These are phyloP conservation scores for Selenia dentaria DNA, from an alignment of 2,888 invertebrate species.

Conservation along the genomic window DNA sequence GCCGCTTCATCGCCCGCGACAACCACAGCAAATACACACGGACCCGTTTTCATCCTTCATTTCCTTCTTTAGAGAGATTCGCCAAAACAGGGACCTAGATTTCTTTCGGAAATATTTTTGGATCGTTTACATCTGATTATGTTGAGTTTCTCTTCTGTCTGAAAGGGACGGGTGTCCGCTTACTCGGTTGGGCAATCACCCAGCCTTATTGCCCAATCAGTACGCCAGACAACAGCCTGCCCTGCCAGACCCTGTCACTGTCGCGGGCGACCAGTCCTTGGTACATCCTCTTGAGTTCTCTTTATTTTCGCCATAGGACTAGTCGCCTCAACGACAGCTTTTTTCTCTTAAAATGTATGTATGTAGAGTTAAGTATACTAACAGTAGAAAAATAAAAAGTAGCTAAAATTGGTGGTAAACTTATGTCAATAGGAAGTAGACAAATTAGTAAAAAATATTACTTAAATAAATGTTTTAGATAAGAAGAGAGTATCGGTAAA, in stretches of 20 bases:
- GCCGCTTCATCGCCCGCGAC: slow-evolving; percentile 71
- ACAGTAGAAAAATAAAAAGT: slow-evolving; percentile 65
- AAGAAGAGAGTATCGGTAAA: slow-evolving; percentile 77
- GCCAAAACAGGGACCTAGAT: slow-evolving; percentile 79
- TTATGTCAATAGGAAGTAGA: slow-evolving; percentile 81
- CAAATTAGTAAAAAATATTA: slow-evolving; percentile 70
- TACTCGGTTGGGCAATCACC: slow-evolving; percentile 88
- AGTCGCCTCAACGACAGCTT: slow-evolving; percentile 58
- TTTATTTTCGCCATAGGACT: slow-evolving; percentile 48
- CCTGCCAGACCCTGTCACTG: slow-evolving; percentile 67
- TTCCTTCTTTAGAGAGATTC: slow-evolving; percentile 52
- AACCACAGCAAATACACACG: slow-evolving; percentile 66
- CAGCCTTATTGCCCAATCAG: slow-evolving; percentile 90
- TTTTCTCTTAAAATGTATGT: slow-evolving; percentile 77
- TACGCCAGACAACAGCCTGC: slow-evolving; percentile 72
- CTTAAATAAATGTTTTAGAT: slow-evolving; percentile 76
- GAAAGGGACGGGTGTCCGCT: slow-evolving; percentile 79
- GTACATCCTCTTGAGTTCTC: slow-evolving; percentile 47
- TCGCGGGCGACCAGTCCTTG: slow-evolving; percentile 59
- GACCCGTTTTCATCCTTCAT: slow-evolving; percentile 63
- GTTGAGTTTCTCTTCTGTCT: slow-evolving; percentile 54
- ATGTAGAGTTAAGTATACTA: slow-evolving; percentile 82
- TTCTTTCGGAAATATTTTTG: slow-evolving; percentile 78
- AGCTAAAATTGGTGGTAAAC: slow-evolving; percentile 81
- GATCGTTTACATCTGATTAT: slow-evolving; percentile 56